phyloP scores from a whole-genome alignment of 2,797 vertebrate species.

The Macrochelys suwanniensis region DNA sequence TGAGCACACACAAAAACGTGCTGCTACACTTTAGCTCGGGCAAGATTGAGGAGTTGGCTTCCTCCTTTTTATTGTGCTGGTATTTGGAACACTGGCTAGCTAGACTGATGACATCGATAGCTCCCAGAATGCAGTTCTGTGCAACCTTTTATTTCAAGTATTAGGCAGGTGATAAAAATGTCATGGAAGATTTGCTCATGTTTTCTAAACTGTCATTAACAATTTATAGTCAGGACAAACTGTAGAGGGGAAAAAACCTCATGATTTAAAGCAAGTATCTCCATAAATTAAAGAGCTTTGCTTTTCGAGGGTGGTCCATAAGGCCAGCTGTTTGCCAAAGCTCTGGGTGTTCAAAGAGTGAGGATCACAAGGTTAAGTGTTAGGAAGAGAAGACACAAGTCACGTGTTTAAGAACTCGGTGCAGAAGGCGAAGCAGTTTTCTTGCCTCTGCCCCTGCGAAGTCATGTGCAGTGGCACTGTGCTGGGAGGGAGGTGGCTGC shows the following conservation, averaged over 20 bases:
- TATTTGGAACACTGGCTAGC: not conserved
- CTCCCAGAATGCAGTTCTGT: not conserved
- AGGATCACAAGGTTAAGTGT: constrained; percentile 1
- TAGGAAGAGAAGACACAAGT: not conserved
- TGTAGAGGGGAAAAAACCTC: not conserved
- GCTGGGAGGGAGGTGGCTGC: not conserved
- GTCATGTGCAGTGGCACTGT: not conserved
- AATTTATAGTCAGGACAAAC: constrained; percentile 69
- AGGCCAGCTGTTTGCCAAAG: not conserved
- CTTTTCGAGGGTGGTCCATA: constrained; percentile 50
- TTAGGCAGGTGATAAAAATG: constrained; percentile 61
- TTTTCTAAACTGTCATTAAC: constrained; percentile 66
- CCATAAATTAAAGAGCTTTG: constrained; percentile 68
- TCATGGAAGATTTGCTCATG: constrained; percentile 71
- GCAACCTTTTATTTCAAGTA: constrained; percentile 32
- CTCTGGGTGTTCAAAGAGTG: not conserved
- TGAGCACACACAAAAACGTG: no score
- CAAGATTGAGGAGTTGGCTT: not conserved
- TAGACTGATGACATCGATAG: not conserved
- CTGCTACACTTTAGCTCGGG: not conserved
- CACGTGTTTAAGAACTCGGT: not conserved
- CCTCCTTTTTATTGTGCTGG: not conserved
- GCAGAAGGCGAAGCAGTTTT: not conserved
- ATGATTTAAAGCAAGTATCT: constrained; percentile 60
- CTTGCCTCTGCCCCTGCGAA: not conserved